Conservation (phyloP, 2,888 invertebrate genomes). For the Galerucella pusilla region DNA sequence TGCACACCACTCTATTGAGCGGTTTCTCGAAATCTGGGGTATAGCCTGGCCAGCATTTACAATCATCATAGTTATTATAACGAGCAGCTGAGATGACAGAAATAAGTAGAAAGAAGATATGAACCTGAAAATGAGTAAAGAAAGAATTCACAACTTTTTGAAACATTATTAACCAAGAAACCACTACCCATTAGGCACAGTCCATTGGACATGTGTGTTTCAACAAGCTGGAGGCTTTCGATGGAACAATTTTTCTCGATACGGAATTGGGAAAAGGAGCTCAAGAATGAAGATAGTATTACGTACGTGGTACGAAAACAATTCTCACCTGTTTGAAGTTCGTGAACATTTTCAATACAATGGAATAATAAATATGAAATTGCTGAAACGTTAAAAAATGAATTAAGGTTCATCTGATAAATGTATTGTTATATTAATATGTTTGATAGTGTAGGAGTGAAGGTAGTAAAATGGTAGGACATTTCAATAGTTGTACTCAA, state of each 20-base stretch:
- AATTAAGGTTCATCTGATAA: not conserved
- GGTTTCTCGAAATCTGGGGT: not conserved
- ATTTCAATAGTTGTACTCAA: no score
- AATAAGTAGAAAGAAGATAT: not conserved
- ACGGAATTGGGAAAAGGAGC: no score
- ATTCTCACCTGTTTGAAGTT: not conserved
- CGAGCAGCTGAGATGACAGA: not conserved
- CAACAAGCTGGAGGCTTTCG: no score
- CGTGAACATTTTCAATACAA: not conserved
- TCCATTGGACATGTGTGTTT: no score
- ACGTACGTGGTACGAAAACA: not conserved
- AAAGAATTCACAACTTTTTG: no score
- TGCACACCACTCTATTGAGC: not conserved
- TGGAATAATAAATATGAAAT: conserved; percentile 1
- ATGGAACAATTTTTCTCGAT: no score
- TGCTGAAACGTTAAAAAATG: not conserved
- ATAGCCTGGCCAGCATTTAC: not conserved
- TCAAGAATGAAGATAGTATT: not conserved
- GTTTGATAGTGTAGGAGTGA: not conserved
- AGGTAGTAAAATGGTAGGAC: not conserved
- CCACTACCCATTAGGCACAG: no score
- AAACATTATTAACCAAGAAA: no score
- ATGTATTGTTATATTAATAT: not conserved
- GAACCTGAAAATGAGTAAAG: not conserved
- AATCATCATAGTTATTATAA: not conserved